These are phyloP conservation scores for Eptesicus fuscus DNA, from an alignment of 2,113 vertebrate genomes.

Conservation along the genomic window DNA sequence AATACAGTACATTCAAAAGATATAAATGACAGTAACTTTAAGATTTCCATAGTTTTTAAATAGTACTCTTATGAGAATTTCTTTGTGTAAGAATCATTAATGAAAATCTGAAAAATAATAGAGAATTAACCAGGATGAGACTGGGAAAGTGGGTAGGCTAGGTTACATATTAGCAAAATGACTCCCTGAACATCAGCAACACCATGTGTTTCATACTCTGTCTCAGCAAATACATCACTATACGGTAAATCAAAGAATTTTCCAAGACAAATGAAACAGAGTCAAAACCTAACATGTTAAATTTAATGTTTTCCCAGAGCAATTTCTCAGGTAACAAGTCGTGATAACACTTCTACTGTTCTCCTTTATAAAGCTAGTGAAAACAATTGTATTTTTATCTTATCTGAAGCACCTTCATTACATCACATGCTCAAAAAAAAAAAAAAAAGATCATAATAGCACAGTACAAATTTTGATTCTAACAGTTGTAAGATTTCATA, in stretches of 20 bases:
- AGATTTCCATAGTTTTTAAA: slow-evolving; percentile 25
- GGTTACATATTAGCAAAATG: not conserved
- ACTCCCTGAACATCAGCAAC: not conserved
- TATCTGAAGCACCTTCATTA: slow-evolving; percentile 29
- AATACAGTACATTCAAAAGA: not conserved
- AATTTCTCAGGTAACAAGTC: slow-evolving; percentile 21
- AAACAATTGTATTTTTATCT: slow-evolving; percentile 48
- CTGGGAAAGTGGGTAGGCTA: not conserved
- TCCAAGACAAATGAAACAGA: slow-evolving; percentile 14
- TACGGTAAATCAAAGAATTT: not conserved
- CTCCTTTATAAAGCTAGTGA: slow-evolving; percentile 30
- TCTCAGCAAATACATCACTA: slow-evolving; percentile 17
- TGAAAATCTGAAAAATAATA: not conserved
- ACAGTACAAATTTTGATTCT: slow-evolving; percentile 36
- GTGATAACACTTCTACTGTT: not conserved
- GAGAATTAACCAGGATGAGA: not conserved
- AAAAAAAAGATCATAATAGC: not conserved
- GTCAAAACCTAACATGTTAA: not conserved
- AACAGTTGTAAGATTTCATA: slow-evolving; percentile 21
- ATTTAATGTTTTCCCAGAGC: slow-evolving; percentile 17
- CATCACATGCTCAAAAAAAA: not conserved
- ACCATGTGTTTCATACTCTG: not conserved
- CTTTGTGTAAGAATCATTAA: not conserved
- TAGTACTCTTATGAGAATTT: not conserved
- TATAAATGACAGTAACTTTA: not conserved